These are phyloP conservation scores for Amiota minor DNA, from an alignment of 2,888 invertebrate genomes.

Conservation along the genomic window DNA sequence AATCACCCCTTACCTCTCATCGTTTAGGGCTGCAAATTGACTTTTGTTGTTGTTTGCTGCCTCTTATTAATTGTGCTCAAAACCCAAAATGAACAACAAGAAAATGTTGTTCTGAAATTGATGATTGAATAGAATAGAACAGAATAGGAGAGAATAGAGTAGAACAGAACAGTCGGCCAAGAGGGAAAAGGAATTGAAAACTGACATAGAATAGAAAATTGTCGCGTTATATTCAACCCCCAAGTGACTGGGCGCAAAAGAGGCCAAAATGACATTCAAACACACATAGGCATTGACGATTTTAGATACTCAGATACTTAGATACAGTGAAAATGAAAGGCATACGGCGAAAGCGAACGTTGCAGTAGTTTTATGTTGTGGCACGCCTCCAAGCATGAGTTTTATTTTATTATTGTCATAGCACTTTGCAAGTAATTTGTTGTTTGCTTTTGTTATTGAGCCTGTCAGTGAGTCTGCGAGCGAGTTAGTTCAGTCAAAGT, in stretches of 20 bases:
- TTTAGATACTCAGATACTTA: no score
- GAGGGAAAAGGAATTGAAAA: neutral
- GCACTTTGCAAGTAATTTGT: constrained; percentile 64
- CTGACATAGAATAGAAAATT: neutral
- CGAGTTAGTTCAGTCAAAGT: neutral
- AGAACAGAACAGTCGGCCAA: neutral
- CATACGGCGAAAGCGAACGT: neutral
- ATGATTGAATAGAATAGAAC: no score
- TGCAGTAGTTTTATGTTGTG: constrained; percentile 64
- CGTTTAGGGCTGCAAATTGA: neutral
- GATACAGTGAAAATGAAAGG: neutral
- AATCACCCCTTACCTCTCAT: constrained; percentile 37
- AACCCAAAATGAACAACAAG: constrained; percentile 19
- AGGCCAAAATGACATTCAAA: neutral
- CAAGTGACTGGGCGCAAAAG: neutral
- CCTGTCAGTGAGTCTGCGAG: neutral
- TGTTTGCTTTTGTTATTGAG: constrained; percentile 33
- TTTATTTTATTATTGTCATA: constrained; percentile 58
- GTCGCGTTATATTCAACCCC: constrained; percentile 40
- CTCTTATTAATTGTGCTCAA: constrained; percentile 25
- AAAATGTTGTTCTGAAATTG: neutral
- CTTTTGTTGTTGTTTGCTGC: constrained; percentile 41
- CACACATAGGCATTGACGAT: no score
- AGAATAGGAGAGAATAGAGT: no score
- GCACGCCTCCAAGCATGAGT: constrained; percentile 68